Percentiles rank a stretch among this genome's conserved stretches.
Conservation (phyloP, 2,888 invertebrate genomes). For the Ecliptopera silaceata region DNA sequence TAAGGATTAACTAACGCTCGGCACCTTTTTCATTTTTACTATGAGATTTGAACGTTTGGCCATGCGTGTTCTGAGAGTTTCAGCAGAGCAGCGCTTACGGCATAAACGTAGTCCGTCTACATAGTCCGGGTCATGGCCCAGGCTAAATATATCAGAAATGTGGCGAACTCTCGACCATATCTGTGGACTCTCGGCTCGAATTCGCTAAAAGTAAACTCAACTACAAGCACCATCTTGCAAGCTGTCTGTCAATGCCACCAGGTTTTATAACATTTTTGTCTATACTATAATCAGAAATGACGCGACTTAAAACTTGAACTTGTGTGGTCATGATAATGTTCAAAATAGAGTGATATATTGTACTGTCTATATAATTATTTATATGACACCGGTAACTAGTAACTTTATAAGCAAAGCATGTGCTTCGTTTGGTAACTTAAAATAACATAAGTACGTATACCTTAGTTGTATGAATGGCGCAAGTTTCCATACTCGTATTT, state of each 20-base stretch:
- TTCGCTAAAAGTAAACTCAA: constrained; percentile 10
- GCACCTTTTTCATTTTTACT: too few relatives aligned
- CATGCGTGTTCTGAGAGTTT: not conserved
- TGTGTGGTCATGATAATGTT: not conserved
- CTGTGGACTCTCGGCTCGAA: constrained; percentile 17
- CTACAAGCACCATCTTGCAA: constrained; percentile 11
- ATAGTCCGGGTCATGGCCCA: constrained; percentile 20
- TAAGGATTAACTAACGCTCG: not conserved
- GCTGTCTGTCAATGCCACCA: not conserved
- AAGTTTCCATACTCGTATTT: constrained; percentile 49
- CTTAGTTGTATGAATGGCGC: constrained; percentile 43
- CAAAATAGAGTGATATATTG: not conserved
- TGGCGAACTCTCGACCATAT: constrained; percentile 46
- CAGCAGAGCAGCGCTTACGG: constrained; percentile 21
- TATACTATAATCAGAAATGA: too few relatives aligned
- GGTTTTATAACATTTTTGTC: not conserved
- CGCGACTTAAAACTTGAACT: not conserved
- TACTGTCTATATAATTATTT: not conserved
- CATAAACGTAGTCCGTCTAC: constrained; percentile 20
- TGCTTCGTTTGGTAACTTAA: constrained; percentile 17
- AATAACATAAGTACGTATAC: constrained; percentile 17
- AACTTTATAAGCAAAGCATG: constrained; percentile 19
- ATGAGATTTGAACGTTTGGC: not conserved
- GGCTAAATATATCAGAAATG: constrained; percentile 49
- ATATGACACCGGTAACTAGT: constrained; percentile 5